Base-by-base conservation (phyloP, 1,140 invertebrate genomes). In the Drosophila watanabei region DNA sequence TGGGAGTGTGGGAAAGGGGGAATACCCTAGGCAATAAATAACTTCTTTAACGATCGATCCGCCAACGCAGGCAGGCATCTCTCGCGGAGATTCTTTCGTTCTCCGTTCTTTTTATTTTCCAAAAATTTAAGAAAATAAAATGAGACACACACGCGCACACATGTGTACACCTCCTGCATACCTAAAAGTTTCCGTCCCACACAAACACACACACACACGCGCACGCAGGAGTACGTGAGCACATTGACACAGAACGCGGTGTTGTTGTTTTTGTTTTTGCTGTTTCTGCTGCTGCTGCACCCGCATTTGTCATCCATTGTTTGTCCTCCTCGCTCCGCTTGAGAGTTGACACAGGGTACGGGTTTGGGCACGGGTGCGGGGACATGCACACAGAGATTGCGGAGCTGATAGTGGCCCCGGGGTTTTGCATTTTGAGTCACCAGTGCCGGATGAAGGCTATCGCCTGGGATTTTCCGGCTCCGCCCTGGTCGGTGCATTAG, bases 351-450 rank as follows among this genome's bases (percentile, higher is more conserved):
- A 69, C 69, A 60, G 45, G 43, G 59, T 18, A 24, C n/a, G 64
- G 33, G 51, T 1, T 4, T 4, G 16, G 24, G 14, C 3, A 9
- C 14, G 49, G 30, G 64, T 48, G 65, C 28, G 52, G 62, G 61
- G 51, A 65, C 63, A 87, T 24, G 64, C 35, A 85, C 49, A 78
- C 62, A 73, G 32, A 73, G 46, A 73, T 71, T 88, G 70, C 83
- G 81, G 54, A 61, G 80, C 62, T 82, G 81, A 89, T 89, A 85
- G 78, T 79, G 81, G 66, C 59, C 30, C 56, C 64, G 37, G 68
- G 76, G 48, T 71, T 77, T 86, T 65, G 84, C 80, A 64, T 69
- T 69, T 81, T 90, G 85, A 88, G 58, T 88, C 85, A 88, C 78
- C 75, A 16, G n/a, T 32, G 30, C 46, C 60, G 63, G 62, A 68